These are phyloP conservation scores for Chionoecetes opilio DNA, from an alignment of 1,140 invertebrate species.

Conservation along the genomic window DNA sequence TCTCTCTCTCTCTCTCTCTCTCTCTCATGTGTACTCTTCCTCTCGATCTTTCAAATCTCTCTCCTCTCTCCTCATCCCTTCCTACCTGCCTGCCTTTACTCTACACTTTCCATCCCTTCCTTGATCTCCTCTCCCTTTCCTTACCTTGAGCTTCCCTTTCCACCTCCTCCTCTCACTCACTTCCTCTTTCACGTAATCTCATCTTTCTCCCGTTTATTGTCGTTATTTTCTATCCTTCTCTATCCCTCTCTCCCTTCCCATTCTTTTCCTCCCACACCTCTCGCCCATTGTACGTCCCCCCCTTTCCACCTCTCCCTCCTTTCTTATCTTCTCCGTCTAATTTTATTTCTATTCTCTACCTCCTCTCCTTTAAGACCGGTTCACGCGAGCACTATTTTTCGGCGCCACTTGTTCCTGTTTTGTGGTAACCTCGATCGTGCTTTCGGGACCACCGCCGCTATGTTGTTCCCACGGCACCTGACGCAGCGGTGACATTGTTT, in stretches of 20 bases:
- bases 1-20: background rate
- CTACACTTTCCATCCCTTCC: background rate
- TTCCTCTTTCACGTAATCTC: background rate
- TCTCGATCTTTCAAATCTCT: background rate
- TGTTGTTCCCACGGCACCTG: too few species aligned
- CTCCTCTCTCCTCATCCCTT: background rate
- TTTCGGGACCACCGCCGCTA: too few species aligned
- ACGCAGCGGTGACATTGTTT: too few species aligned
- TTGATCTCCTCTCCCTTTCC: background rate
- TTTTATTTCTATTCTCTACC: background rate
- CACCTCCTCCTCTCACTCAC: background rate
- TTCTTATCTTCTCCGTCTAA: background rate
- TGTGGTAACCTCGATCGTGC: too few species aligned
- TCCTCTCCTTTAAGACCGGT: background rate
- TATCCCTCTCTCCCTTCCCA: background rate
- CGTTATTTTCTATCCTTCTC: too few species aligned
- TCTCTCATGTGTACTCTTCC: background rate
- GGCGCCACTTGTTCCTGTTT: too few species aligned
- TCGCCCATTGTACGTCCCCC: background rate
- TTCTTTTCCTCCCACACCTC: background rate
- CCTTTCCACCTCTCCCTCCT: background rate
- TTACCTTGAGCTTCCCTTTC: background rate
- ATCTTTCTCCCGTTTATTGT: background rate
- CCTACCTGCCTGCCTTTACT: background rate
- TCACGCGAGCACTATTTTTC: too few species aligned